Base-by-base conservation (phyloP, 2,888 invertebrate species). In the Cordilura impudica region DNA sequence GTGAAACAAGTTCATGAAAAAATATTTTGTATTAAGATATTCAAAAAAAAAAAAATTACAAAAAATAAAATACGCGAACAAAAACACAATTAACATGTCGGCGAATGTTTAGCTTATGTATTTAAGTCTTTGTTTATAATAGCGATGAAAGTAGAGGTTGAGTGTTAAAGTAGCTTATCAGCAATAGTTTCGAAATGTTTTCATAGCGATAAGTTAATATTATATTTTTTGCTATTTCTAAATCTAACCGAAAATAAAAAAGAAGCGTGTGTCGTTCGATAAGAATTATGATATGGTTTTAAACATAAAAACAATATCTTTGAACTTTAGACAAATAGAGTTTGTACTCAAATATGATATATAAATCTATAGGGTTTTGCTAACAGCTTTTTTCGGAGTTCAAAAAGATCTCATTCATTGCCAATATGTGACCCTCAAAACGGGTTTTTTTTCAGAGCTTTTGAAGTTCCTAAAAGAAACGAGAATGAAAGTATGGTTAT, bases 1-100 rank as follows among this genome's bases (percentile, higher is more conserved):
- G 49, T 31, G 63, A 49, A 49, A 63, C 63, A 49, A 63, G 49
- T 63, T 63, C 49, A 63, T n/a, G 29, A 61, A 45, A 61, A 61
- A 47, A 49, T 35, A n/a, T 29, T 21, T 16, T 47, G 10, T 47
- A 4, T 39, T 61, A 45, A 45, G 29, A 61, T 56, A 61, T 29
- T 23, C 23, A 23, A 19, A 21, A 39, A 56, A 35, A 6, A 39
- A 16, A 29, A 26, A 53, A 14, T 14, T 16, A 26, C 23, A 8
- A 16, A 39, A 23, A 10, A 39, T n/a, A 56, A 21, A 45, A 60
- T 45, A 45, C 21, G 12, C 16, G 26, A 60, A 43, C 23, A 14
- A 14, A 23, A 39, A 58, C 14, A 2, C 4, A 43, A 19, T n/a
- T 56, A 16, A 43, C 60, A n/a, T 26, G 60, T 60, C 60, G 43